Evolutionary conservation across 2,797 vertebrate genomes (phyloP).

Genomic region (Sylvilagus floridanus): DNA sequence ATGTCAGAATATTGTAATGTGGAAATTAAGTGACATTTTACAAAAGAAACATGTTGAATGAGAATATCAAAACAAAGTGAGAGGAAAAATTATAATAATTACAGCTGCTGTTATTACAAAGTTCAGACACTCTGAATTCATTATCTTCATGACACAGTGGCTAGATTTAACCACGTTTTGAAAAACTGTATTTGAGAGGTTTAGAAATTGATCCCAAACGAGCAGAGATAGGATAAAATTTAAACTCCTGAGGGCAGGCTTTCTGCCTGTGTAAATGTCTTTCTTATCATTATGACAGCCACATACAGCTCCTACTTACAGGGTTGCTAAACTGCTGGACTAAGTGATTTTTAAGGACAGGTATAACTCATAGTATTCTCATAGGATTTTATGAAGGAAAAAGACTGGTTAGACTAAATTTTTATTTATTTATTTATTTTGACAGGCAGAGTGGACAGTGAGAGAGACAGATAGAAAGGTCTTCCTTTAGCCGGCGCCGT

Average conservation of each 20-base stretch:
- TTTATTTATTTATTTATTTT: neutral
- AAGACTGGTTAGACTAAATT: neutral
- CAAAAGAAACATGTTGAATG: neutral
- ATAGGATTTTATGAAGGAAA: conserved; percentile 9
- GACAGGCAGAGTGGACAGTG: too few relatives aligned
- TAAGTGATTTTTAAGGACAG: neutral
- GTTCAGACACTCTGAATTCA: neutral
- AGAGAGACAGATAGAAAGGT: too few relatives aligned
- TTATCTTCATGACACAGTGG: neutral
- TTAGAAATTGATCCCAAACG: neutral
- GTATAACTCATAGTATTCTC: neutral
- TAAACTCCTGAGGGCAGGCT: neutral
- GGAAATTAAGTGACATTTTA: conserved; percentile 11
- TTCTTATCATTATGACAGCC: conserved; percentile 50
- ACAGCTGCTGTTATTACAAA: neutral
- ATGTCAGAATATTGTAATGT: neutral
- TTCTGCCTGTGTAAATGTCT: neutral
- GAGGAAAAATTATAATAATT: neutral
- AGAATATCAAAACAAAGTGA: neutral
- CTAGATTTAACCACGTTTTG: neutral
- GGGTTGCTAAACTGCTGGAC: neutral
- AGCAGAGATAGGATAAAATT: neutral
- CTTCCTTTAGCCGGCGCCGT: too few relatives aligned
- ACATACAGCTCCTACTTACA: neutral
- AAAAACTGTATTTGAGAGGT: neutral